These are phyloP conservation scores for Leucoma salicis DNA, from an alignment of 2,888 invertebrate species.

Conservation along the genomic window DNA sequence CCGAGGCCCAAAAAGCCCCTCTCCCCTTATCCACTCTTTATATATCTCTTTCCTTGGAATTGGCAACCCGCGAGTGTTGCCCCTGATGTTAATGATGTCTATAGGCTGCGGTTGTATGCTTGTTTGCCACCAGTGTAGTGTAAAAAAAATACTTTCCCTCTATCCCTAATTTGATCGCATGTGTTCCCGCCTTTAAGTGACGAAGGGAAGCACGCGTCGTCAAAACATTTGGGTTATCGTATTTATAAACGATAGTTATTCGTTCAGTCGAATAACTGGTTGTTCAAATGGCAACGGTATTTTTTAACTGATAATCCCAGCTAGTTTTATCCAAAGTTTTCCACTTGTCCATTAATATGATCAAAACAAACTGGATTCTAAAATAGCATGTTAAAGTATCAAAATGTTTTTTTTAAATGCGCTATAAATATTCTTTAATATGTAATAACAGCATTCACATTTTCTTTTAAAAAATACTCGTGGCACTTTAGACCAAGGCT, in stretches of 20 bases:
- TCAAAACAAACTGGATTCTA: neutral
- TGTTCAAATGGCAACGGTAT: neutral
- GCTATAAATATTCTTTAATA: too few relatives aligned
- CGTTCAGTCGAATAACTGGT: slow-evolving; percentile 2
- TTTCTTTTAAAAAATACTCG: too few relatives aligned
- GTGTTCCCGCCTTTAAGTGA: neutral
- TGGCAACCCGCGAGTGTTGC: too few relatives aligned
- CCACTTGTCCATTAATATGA: slow-evolving; percentile 1
- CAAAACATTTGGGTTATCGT: slow-evolving; percentile 19
- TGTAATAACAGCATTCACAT: too few relatives aligned
- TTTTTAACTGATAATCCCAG: neutral
- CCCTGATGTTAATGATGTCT: too few relatives aligned
- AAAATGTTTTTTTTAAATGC: neutral
- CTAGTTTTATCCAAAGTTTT: neutral
- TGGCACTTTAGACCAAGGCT: too few relatives aligned
- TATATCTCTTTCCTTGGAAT: too few relatives aligned
- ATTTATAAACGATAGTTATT: slow-evolving; percentile 7
- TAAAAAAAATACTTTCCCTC: too few relatives aligned
- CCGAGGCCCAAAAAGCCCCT: too few relatives aligned
- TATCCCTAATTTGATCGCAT: neutral
- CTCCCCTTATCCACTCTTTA: too few relatives aligned
- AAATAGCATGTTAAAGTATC: neutral
- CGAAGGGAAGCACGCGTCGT: slow-evolving; percentile 14
- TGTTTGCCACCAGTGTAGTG: too few relatives aligned
- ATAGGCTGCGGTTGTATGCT: too few relatives aligned